These are phyloP conservation scores for Carassius carassius DNA, from an alignment of 2,113 vertebrate species.

Conservation along the genomic window DNA sequence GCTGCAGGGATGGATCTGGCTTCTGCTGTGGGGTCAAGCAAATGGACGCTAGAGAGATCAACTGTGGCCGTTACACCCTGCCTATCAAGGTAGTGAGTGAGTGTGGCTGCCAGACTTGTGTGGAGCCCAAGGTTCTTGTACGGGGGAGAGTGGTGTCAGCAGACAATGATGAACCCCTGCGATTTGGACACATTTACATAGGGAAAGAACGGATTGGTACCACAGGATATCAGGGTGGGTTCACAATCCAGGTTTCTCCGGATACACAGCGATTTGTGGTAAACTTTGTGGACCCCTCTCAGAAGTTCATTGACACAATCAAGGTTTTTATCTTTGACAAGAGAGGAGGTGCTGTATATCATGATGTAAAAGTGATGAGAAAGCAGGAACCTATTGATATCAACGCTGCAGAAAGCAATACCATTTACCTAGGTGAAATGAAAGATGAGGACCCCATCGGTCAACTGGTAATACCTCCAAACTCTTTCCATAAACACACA, in stretches of 20 bases:
- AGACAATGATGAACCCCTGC: constrained; percentile 85
- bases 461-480: constrained; percentile 84
- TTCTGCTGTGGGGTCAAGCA: constrained; percentile 83
- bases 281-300: constrained; percentile 83
- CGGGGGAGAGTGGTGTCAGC: constrained; percentile 83
- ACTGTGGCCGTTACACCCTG: constrained; percentile 79
- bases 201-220: constrained; percentile 82
- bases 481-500: constrained; percentile 78
- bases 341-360: constrained; percentile 85
- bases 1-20: constrained; percentile 73
- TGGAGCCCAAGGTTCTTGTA: constrained; percentile 80
- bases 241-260: constrained; percentile 85
- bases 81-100: constrained; percentile 83
- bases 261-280: constrained; percentile 83
- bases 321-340: constrained; percentile 90
- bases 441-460: constrained; percentile 79
- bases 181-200: constrained; percentile 88
- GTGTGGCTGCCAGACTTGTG: constrained; percentile 87
- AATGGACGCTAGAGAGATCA: constrained; percentile 79
- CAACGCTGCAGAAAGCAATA: constrained; percentile 75
- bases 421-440: constrained; percentile 81
- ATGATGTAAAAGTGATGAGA: constrained; percentile 88
- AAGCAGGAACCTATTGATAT: constrained; percentile 82
- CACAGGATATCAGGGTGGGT: constrained; percentile 90
- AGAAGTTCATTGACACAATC: constrained; percentile 84